phyloP scores from a whole-genome alignment of 2,113 vertebrate species.

The Amphiprion percula region DNA sequence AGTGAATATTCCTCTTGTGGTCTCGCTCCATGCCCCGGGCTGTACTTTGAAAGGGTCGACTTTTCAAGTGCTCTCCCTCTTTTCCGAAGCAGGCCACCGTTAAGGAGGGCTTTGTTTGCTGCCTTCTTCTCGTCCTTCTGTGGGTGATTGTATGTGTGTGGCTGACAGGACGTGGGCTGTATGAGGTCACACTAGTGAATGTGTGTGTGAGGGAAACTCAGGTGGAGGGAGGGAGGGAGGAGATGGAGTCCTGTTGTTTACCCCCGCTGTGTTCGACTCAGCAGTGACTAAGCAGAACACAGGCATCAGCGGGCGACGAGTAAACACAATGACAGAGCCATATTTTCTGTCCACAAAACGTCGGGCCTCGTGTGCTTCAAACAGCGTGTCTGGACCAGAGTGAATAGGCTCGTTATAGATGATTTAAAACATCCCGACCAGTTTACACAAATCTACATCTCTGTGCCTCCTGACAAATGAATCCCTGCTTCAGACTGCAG shows the following conservation, averaged over 20 bases:
- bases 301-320: conserved; percentile 38
- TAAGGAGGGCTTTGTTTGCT: conserved; percentile 38
- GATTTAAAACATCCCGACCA: conserved; percentile 24
- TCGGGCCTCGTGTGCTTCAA: conserved; percentile 40
- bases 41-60: conserved; percentile 50
- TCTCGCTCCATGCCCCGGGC: conserved; percentile 53
- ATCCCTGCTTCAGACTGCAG: neutral
- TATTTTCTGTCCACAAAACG: conserved; percentile 36
- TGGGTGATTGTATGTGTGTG: conserved; percentile 16
- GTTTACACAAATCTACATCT: conserved; percentile 14
- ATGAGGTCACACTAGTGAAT: conserved; percentile 14
- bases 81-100: conserved; percentile 36
- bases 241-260: conserved; percentile 30
- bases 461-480: conserved; percentile 29
- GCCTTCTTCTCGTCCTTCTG: conserved; percentile 20
- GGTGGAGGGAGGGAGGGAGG: conserved; percentile 8
- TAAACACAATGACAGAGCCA: conserved; percentile 52
- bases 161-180: neutral
- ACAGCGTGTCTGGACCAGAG: neutral
- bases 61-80: conserved; percentile 37
- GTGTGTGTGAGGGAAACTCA: conserved; percentile 9
- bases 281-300: conserved; percentile 62
- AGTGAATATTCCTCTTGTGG: conserved; percentile 24
- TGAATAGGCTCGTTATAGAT: conserved; percentile 29
- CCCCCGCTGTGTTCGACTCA: conserved; percentile 28